Percentiles rank a stretch among this genome's conserved stretches.
Conservation (phyloP, 1,140 invertebrate genomes). For the Copidosoma floridanum region DNA sequence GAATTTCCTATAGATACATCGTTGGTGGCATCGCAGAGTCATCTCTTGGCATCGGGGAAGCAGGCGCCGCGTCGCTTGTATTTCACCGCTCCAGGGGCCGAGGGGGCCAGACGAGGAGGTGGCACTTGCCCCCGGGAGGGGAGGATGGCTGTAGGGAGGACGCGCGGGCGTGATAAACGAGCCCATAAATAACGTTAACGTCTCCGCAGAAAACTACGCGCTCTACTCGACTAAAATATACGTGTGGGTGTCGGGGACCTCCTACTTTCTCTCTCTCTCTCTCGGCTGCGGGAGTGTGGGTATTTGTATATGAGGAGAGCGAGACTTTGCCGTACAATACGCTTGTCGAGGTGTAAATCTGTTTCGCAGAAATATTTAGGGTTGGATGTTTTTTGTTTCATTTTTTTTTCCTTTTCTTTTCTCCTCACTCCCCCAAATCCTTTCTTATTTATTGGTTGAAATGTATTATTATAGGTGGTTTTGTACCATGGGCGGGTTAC, state of each 20-base stretch:
- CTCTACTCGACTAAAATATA: background rate
- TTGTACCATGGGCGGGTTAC: no score
- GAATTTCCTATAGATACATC: no score
- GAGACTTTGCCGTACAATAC: no score
- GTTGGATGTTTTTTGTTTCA: background rate
- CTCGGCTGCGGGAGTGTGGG: no score
- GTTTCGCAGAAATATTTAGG: background rate
- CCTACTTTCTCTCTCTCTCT: background rate
- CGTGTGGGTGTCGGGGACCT: background rate
- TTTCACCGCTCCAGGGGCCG: conserved; percentile 7
- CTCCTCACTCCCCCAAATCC: background rate
- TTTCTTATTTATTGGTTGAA: no score
- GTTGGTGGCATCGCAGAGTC: conserved; percentile 44
- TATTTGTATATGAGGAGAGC: no score
- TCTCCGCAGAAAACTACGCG: conserved; percentile 52
- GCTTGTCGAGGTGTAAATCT: no score
- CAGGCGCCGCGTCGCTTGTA: conserved; percentile 21
- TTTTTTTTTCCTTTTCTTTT: background rate
- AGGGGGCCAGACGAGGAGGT: conserved; percentile 19
- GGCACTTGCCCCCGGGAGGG: no score
- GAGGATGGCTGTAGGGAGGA: conserved; percentile 43
- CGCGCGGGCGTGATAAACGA: conserved; percentile 54
- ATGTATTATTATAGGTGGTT: no score
- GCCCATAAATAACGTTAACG: conserved; percentile 55
- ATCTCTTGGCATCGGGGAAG: conserved; percentile 52